These are phyloP conservation scores for Regulus satrapa DNA, from an alignment of 2,113 vertebrate genomes.

Conservation along the genomic window DNA sequence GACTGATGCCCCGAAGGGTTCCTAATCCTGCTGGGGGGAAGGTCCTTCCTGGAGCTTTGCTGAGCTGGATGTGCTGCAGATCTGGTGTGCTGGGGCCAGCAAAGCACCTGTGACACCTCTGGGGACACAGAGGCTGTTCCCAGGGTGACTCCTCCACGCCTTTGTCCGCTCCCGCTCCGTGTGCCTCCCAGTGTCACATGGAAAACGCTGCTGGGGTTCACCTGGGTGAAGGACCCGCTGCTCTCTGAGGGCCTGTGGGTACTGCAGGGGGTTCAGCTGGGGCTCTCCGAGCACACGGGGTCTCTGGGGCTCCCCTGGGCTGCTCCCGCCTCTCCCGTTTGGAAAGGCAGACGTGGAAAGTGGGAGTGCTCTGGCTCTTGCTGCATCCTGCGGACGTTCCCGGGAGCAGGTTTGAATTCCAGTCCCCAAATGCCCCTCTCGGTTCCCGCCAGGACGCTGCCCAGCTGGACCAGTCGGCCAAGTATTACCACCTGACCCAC, in stretches of 20 bases:
- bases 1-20: neutral
- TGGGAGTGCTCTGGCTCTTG: neutral
- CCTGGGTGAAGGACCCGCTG: neutral
- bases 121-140: neutral
- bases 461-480: slow-evolving; percentile 78
- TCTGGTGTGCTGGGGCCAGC: neutral
- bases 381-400: fast-evolving
- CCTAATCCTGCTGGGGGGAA: neutral
- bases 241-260: neutral
- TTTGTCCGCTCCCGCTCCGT: neutral
- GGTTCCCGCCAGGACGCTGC: slow-evolving; percentile 60
- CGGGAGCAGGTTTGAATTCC: fast-evolving
- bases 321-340: neutral
- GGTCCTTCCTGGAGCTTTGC: neutral
- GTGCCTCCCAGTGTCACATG: fast-evolving
- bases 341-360: neutral
- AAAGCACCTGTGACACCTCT: neutral
- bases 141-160: neutral
- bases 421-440: neutral
- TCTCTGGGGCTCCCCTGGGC: neutral
- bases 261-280: neutral
- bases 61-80: neutral
- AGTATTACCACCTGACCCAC: slow-evolving; percentile 93
- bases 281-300: neutral
- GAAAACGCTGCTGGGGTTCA: neutral